Conservation (phyloP, 2,113 vertebrate species). For the Anoura caudifer region DNA sequence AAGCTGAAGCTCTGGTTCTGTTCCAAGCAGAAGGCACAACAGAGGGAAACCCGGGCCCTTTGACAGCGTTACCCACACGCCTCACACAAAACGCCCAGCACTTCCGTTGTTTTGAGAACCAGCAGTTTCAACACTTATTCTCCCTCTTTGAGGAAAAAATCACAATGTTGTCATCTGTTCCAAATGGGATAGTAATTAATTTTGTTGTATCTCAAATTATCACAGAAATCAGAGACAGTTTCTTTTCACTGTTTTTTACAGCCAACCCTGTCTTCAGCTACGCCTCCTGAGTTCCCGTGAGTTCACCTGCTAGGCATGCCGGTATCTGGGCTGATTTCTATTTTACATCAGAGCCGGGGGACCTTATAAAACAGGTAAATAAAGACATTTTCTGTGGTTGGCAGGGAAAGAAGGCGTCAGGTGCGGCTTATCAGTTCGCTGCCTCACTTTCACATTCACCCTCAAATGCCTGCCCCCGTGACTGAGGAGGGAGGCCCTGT, state of each 20-base stretch:
- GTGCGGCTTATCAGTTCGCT: too few species aligned
- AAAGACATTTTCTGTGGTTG: too few species aligned
- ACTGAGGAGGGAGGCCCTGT: too few species aligned
- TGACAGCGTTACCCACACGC: background rate
- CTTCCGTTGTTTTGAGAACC: background rate
- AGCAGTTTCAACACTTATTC: background rate
- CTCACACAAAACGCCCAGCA: background rate
- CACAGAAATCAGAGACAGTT: background rate
- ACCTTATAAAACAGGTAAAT: too few species aligned
- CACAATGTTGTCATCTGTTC: background rate
- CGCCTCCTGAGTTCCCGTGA: background rate
- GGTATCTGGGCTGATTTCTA: too few species aligned
- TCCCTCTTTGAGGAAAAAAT: background rate
- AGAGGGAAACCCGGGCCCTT: background rate
- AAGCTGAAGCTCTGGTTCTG: background rate
- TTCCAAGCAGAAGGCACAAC: background rate
- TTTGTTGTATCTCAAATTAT: background rate
- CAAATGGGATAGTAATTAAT: background rate
- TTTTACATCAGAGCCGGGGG: too few species aligned
- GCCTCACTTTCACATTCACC: too few species aligned
- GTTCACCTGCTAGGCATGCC: too few species aligned
- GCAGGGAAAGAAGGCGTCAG: too few species aligned
- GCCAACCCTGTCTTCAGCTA: background rate
- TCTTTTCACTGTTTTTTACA: background rate
- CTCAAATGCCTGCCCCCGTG: too few species aligned